Conservation (phyloP, 2,888 invertebrate genomes). For the Noctua janthina region DNA sequence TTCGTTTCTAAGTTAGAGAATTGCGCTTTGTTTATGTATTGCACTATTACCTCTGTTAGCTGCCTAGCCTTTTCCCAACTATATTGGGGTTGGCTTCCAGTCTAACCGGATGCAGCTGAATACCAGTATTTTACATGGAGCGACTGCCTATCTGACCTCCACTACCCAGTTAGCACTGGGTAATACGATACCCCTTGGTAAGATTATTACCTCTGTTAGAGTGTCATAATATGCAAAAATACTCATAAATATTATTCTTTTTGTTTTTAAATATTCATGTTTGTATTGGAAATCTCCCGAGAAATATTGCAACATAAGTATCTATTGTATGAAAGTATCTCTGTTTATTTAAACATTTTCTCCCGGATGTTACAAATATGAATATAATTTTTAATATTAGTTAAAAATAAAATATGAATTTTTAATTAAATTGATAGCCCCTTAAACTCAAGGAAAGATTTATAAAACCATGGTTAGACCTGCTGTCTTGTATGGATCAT, state of each 20-base stretch:
- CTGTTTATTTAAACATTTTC: conserved; percentile 5
- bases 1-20: not conserved
- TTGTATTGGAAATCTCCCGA: conserved; percentile 1
- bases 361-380: conserved; percentile 19
- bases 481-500: no score
- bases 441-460: no score
- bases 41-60: not conserved
- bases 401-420: not conserved
- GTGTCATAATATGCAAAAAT: conserved; percentile 6
- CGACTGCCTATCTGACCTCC: no score
- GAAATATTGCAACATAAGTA: conserved; percentile 4
- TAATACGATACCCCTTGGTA: no score
- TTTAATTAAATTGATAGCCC: no score
- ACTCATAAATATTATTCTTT: conserved; percentile 4
- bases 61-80: no score
- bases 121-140: no score
- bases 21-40: not conserved
- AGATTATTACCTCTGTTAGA: not conserved
- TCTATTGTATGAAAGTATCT: conserved; percentile 4
- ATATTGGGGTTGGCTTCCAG: no score
- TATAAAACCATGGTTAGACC: no score
- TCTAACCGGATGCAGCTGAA: no score
- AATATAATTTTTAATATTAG: not conserved
- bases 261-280: conserved; percentile 12
- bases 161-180: no score